Base-by-base conservation (phyloP, 2,113 vertebrate species). In the Illadopsis cleaveri region DNA sequence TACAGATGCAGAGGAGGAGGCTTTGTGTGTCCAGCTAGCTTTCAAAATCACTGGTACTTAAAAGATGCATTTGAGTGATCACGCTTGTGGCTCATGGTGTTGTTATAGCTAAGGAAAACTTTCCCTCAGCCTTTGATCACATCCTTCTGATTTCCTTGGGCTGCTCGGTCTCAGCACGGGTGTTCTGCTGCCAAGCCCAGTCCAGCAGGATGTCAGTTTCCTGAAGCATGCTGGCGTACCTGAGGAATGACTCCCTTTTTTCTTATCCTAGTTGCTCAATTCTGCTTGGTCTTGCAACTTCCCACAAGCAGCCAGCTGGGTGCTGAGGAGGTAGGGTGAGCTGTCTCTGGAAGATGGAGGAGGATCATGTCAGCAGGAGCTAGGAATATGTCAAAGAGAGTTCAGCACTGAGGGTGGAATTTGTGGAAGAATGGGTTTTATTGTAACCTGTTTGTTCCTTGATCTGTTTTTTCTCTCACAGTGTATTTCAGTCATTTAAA, bases 251-350 rank as follows among this genome's bases (percentile, higher is more conserved):
- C 58, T 81, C 58, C 33, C 9, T 37, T 27, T 44, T 47, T 58
- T 25, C 45, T 38, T 65, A 40, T 19, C 51, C 58, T 85, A 16
- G 48, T 96, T 94, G 92, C 94, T 96, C 88, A 88, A 66, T 94
- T 88, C 82, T 82, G 75, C 92, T 92, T 88, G 51, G 50, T 70
- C 62, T 72, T 92, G 94, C 79, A 90, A 92, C 82, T 88, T 93
- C 82, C 85, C 82, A 71, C 37, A 4, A 14, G 81, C 78, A 92
- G 82, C 58, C 42, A 53, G 56, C 48, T 1, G 12, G 40, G 73
- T 68, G 81, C 84, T 20, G 31, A 64, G 73, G 75, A 57, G 57
- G 66, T 54, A 38, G 85, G 10, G 3, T 1, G 11, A 66, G 44
- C 65, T 81, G 17, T 62, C 0, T 0, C 25, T 77, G 65, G 35